These are phyloP conservation scores for Bibio marci DNA, from an alignment of 2,888 invertebrate genomes.

Conservation along the genomic window DNA sequence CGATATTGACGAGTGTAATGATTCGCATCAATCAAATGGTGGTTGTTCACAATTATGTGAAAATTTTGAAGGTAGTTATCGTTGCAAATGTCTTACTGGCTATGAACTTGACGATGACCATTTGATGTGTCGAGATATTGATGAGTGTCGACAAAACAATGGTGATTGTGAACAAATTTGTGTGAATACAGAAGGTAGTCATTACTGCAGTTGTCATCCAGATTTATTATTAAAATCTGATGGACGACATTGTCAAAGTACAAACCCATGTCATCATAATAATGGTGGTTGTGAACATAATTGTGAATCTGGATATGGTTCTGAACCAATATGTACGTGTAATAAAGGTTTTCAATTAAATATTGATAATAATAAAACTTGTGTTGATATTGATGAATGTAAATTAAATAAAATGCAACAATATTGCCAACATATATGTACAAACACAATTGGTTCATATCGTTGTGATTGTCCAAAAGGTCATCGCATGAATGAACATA, in stretches of 20 bases:
- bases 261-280: slow-evolving; percentile 28
- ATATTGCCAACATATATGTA: slow-evolving; percentile 32
- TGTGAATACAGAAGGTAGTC: slow-evolving; percentile 34
- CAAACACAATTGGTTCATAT: slow-evolving; percentile 31
- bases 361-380: slow-evolving; percentile 16
- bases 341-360: slow-evolving; percentile 28
- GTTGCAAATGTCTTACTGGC: slow-evolving; percentile 32
- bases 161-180: slow-evolving; percentile 19
- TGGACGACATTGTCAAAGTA: slow-evolving; percentile 23
- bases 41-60: slow-evolving; percentile 36
- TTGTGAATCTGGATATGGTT: slow-evolving; percentile 14
- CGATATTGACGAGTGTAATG: slow-evolving; percentile 17
- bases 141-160: slow-evolving; percentile 31
- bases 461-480: slow-evolving; percentile 44
- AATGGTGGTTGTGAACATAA: slow-evolving; percentile 39
- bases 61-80: slow-evolving; percentile 34
- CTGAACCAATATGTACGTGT: slow-evolving; percentile 22
- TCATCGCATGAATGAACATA: slow-evolving; percentile 26
- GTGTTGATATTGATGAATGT: slow-evolving; percentile 32
- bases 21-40: slow-evolving; percentile 17
- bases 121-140: slow-evolving; percentile 12
- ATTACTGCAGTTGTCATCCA: slow-evolving; percentile 31
- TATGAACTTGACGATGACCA: slow-evolving; percentile 26
- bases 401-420: slow-evolving; percentile 14
- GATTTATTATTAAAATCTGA: slow-evolving; percentile 20